These are phyloP conservation scores for Habropoda laboriosa DNA, from an alignment of 1,140 invertebrate genomes.

Conservation along the genomic window DNA sequence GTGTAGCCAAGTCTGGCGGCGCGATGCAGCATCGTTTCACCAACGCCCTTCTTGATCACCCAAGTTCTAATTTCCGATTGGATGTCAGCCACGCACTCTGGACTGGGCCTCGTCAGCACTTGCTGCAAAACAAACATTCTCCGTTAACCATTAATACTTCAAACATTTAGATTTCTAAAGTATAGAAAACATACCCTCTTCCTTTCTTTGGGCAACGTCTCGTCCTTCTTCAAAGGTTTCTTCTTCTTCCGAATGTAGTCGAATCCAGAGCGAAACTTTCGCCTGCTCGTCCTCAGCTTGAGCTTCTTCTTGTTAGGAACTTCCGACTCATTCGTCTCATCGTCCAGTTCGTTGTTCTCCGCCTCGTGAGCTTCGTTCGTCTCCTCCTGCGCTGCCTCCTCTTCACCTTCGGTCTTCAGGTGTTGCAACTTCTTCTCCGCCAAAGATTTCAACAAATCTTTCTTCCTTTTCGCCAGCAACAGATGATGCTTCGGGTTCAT, in stretches of 20 bases:
- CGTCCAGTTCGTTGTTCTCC: constrained; percentile 70
- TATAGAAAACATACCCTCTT: constrained; percentile 74
- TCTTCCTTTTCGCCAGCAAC: constrained; percentile 82
- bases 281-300: constrained; percentile 82
- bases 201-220: constrained; percentile 74
- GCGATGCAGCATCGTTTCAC: constrained; percentile 94
- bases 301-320: constrained; percentile 80
- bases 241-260: constrained; percentile 95
- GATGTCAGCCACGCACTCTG: constrained; percentile 88
- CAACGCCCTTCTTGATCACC: constrained; percentile 96
- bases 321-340: constrained; percentile 74
- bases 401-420: constrained; percentile 75
- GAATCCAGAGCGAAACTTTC: constrained; percentile 89
- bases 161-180: background rate
- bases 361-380: constrained; percentile 73
- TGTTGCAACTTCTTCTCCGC: constrained; percentile 77
- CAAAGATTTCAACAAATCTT: constrained; percentile 83
- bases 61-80: constrained; percentile 93
- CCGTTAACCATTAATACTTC: background rate
- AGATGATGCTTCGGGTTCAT: constrained; percentile 81
- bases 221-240: constrained; percentile 82
- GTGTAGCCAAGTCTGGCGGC: constrained; percentile 93
- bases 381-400: constrained; percentile 71
- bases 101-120: constrained; percentile 82
- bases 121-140: constrained; percentile 62